phyloP scores from a whole-genome alignment of 2,797 vertebrate species.

The Myripristis murdjan region DNA sequence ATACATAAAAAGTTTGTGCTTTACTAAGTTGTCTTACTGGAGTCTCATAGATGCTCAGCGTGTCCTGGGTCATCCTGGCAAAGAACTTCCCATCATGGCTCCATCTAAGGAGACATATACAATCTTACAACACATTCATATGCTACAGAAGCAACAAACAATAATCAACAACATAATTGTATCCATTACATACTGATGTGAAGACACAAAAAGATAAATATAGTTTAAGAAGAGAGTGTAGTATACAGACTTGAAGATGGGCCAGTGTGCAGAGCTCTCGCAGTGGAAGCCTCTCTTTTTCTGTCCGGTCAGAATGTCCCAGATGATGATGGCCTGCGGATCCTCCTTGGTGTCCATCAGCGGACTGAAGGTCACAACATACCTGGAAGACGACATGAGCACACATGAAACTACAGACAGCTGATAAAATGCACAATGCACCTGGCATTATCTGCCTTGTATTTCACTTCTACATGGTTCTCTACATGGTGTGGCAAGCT shows the following conservation, averaged over 20 bases:
- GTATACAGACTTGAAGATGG: slow-evolving; percentile 96
- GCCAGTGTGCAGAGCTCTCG: slow-evolving; percentile 99
- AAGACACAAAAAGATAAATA: background rate
- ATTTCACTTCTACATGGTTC: too few relatives aligned
- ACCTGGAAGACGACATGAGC: slow-evolving; percentile 79
- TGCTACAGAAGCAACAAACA: background rate
- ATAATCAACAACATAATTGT: background rate
- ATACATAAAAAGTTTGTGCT: background rate
- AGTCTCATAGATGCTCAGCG: slow-evolving; percentile 97
- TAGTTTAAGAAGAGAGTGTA: background rate
- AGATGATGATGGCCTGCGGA: slow-evolving; percentile 99
- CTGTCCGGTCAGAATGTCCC: slow-evolving; percentile 98
- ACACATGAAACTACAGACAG: background rate
- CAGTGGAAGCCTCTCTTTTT: slow-evolving; percentile 99
- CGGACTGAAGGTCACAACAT: slow-evolving; percentile 97
- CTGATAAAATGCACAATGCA: background rate
- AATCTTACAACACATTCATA: slow-evolving; percentile 15
- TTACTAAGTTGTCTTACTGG: slow-evolving; percentile 86
- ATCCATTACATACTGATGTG: background rate
- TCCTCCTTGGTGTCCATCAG: slow-evolving; percentile 98
- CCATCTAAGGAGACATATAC: slow-evolving; percentile 86
- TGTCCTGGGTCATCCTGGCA: slow-evolving; percentile 96
- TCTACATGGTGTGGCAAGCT: too few relatives aligned
- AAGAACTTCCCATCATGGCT: slow-evolving; percentile 99
- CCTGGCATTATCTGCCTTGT: background rate